Evolutionary conservation across 2,888 invertebrate genomes (phyloP).

Genomic region (Morpho helenor): DNA sequence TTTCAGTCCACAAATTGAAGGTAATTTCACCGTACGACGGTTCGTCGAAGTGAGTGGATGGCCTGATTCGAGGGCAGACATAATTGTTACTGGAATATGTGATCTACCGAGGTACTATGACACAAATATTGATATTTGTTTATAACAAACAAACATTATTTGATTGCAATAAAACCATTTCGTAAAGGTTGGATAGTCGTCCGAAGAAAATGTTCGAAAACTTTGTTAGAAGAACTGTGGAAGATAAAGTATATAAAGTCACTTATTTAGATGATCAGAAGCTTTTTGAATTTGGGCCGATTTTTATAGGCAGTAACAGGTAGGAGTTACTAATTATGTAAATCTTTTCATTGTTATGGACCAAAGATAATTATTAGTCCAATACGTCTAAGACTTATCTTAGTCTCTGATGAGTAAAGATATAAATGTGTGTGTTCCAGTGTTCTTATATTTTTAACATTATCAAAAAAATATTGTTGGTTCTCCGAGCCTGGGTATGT

Average conservation of each 20-base stretch:
- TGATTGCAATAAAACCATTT: not conserved
- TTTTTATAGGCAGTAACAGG: conserved; percentile 60
- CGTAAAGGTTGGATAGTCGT: conserved; percentile 58
- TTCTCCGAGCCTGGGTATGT: too few relatives aligned
- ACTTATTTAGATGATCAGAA: conserved; percentile 66
- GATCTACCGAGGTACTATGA: conserved; percentile 60
- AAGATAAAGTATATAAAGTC: conserved; percentile 57
- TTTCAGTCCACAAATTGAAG: conserved; percentile 61
- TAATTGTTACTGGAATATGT: conserved; percentile 58
- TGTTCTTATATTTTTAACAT: too few relatives aligned
- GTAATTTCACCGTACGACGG: conserved; percentile 56
- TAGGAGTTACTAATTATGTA: conserved; percentile 23
- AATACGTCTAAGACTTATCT: too few relatives aligned
- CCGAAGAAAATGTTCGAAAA: conserved; percentile 72
- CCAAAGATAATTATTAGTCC: too few relatives aligned
- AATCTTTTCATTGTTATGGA: too few relatives aligned
- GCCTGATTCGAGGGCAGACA: conserved; percentile 61
- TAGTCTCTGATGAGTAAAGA: too few relatives aligned
- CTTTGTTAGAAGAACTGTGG: conserved; percentile 57
- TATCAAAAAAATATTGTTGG: too few relatives aligned
- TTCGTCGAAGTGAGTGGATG: conserved; percentile 68
- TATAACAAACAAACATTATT: not conserved
- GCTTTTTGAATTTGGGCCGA: conserved; percentile 68
- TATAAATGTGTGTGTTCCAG: too few relatives aligned
- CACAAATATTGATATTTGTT: not conserved